These are phyloP conservation scores for Spodoptera frugiperda DNA, from an alignment of 1,140 invertebrate species.

Conservation along the genomic window DNA sequence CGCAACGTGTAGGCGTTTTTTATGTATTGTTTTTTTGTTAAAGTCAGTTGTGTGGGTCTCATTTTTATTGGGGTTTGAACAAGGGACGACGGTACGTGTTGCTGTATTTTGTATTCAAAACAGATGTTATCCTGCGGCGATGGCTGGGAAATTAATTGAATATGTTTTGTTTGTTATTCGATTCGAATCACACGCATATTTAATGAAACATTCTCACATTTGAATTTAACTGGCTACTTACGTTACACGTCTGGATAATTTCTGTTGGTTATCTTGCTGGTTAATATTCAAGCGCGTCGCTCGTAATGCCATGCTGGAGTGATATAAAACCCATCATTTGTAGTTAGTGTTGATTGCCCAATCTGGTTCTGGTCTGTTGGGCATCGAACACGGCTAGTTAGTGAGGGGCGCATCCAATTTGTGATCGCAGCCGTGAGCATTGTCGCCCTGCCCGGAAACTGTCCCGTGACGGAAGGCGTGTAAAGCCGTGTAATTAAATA, in stretches of 20 bases:
- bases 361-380: constrained; percentile 60
- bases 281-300: constrained; percentile 47
- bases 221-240: constrained; percentile 57
- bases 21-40: constrained; percentile 73
- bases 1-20: constrained; percentile 73
- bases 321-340: constrained; percentile 47
- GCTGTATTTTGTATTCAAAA: constrained; percentile 82
- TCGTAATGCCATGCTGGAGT: constrained; percentile 28
- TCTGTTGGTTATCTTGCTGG: constrained; percentile 12
- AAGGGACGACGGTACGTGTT: constrained; percentile 67
- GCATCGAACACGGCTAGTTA: constrained; percentile 64
- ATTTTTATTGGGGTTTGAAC: constrained; percentile 76
- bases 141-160: constrained; percentile 80
- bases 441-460: constrained; percentile 56
- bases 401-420: constrained; percentile 63
- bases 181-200: constrained; percentile 75
- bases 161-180: constrained; percentile 78
- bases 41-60: constrained; percentile 73
- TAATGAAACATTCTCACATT: constrained; percentile 73
- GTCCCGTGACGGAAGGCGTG: constrained; percentile 61
- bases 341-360: constrained; percentile 49
- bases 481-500: constrained; percentile 68
- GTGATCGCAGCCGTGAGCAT: constrained; percentile 49
- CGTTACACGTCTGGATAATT: constrained; percentile 35
- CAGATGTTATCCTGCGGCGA: constrained; percentile 78